Evolutionary conservation across 2,797 vertebrate genomes (phyloP).

Genomic region (Semotilus atromaculatus): DNA sequence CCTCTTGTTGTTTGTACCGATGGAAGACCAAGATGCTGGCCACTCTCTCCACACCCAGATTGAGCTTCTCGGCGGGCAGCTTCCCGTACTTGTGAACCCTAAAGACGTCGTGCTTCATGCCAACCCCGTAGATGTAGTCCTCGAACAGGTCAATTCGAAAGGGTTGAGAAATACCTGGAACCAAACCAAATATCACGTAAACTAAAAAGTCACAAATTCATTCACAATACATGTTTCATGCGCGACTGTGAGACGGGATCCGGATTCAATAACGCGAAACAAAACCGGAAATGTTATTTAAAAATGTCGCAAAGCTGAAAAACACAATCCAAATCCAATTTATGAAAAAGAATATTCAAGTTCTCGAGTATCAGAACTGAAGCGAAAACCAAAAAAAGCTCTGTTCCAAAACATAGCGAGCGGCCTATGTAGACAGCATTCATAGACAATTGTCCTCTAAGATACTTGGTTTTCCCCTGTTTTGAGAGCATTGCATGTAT

Average conservation of each 20-base stretch:
- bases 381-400: not conserved
- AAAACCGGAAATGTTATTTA: not conserved
- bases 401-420: not conserved
- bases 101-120: constrained; percentile 83
- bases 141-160: constrained; percentile 89
- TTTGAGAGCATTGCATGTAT: not conserved
- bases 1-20: constrained; percentile 85
- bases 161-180: constrained; percentile 83
- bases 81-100: constrained; percentile 85
- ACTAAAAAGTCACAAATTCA: not conserved
- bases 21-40: constrained; percentile 86
- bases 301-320: not conserved
- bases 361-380: not conserved
- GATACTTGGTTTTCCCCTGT: not conserved
- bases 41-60: constrained; percentile 80
- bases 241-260: not conserved
- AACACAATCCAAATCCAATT: not conserved
- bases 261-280: not conserved
- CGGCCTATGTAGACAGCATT: not conserved
- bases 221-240: not conserved
- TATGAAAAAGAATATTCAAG: not conserved
- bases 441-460: not conserved
- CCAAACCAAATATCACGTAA: not conserved
- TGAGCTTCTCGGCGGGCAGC: constrained; percentile 76
- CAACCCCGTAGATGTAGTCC: constrained; percentile 87